Base-by-base conservation (phyloP, 2,113 vertebrate genomes). In the Bungarus multicinctus region DNA sequence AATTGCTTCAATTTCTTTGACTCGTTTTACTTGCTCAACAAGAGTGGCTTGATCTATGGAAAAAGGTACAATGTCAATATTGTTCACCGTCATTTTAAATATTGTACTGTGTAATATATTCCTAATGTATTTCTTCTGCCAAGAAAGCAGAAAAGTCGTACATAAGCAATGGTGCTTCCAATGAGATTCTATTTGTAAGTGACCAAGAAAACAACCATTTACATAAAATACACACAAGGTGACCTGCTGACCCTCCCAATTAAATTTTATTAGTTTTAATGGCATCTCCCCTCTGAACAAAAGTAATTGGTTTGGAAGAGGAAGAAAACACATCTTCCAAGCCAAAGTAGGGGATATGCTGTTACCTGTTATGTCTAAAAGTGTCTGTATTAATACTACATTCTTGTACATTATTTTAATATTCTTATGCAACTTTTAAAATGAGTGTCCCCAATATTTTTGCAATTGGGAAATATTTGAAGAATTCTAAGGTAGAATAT, bases 1-100 rank as follows among this genome's bases (percentile, higher is more conserved):
- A 97, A 99, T 99, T 96, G 99, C 99, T 97, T 99, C 99, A 91
- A 99, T 99, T 94, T 99, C 99, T 97, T 99, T 99, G 92, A 99
- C 99, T 97, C 99, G 97, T 97, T 98, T 99, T 96, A 99, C 99
- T 95, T 99, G 99, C 95, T 99, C 99, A 57, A 98, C 97, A 5
- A 99, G 98, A 95, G 98, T 98, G 96, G 97, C 94, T 93, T 98
- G 98, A 94, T 99, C 99, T 99, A 94, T 96, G 96, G 92, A 93
- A 93, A 64, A 95, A 60, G 54, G 91, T 50, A 92, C 8, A 85
- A 91, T 39, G 91, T 94, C 81, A 94, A 94, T 64, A n/a, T 85
- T 57, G 94, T 91, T 96, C 54, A 93, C 55, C 1, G 85, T 60
- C 30, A 91, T 52, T 85, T 93, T 85, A 45, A 25, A 39, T 90